Evolutionary conservation across 2,113 vertebrate genomes (phyloP), one percentile per base, ranked within the genome.

Genomic region (Phalacrocorax aristotelis): DNA sequence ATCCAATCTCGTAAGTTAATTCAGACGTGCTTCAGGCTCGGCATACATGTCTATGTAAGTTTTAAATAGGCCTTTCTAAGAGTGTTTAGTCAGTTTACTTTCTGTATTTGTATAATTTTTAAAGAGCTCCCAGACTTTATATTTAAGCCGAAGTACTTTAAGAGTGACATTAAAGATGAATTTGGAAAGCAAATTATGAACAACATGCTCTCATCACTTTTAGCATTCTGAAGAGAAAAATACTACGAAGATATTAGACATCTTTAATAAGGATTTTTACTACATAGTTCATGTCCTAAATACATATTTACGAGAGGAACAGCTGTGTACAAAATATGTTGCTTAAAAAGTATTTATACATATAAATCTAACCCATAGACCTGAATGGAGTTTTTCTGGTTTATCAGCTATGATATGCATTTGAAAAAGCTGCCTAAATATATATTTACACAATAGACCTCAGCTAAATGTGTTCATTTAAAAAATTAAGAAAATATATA

Each of bases 331-430:
- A 98, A 98, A 98, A 98, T 96, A 97, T 93, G 96, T 93, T 1
- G 60, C 95, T 97, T 98, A 97, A 97, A 97, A 98, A 97, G 97
- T 98, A 97, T 97, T 98, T 98, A 94, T 97, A 98, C 96, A 97
- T 97, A 97, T 83, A 98, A 97, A 97, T 97, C 96, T 97, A 98
- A 97, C 91, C 91, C 92, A 96, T 87, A 98, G 94, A 97, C 93
- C 96, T 97, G 97, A 98, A 97, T 95, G 94, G 88, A 97, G 95
- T 79, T 93, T 90, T 96, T 96, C 95, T 97, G 94, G 97, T 95
- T 97, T 96, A 97, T 97, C 97, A 97, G 95, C 88, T 97, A 97
- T 97, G 97, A 98, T 96, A 96, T 94, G 96, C 95, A 92, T 96
- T 95, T 95, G 96, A 95, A 97, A 98, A 98, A 97, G 96, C 96